Conservation (phyloP, 2,797 vertebrate genomes). For the Squalus acanthias region DNA sequence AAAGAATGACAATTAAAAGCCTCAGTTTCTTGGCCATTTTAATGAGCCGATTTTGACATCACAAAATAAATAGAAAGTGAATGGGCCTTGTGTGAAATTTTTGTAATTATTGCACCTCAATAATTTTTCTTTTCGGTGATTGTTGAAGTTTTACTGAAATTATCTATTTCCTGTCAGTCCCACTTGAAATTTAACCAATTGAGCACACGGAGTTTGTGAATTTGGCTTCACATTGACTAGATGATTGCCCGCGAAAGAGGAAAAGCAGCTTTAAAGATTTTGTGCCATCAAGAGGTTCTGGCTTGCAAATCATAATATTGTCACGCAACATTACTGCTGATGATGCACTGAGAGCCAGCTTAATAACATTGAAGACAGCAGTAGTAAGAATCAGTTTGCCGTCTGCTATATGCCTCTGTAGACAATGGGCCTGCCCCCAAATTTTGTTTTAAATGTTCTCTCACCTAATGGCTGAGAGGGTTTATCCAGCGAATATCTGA, state of each 20-base stretch:
- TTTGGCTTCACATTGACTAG: background rate
- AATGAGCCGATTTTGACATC: background rate
- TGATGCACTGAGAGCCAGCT: background rate
- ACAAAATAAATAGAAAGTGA: background rate
- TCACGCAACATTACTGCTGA: background rate
- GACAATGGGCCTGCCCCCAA: background rate
- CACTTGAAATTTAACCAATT: background rate
- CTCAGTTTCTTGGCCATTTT: background rate
- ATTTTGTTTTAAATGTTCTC: background rate
- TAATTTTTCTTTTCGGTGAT: background rate
- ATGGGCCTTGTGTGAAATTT: background rate
- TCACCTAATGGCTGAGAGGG: background rate
- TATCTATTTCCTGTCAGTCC: background rate
- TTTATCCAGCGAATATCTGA: background rate
- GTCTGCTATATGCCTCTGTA: background rate
- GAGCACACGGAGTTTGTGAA: background rate
- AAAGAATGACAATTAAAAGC: background rate
- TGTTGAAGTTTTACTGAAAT: background rate
- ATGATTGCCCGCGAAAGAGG: background rate
- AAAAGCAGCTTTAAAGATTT: conserved; percentile 5
- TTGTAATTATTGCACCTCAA: background rate
- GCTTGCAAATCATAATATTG: conserved; percentile 19
- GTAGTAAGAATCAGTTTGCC: background rate
- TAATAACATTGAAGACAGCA: background rate
- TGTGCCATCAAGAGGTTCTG: background rate